A percentile compares a stretch with the other conserved stretches of the same genome.
These are phyloP conservation scores for Syngnathus acus DNA, from an alignment of 2,797 vertebrate species.

Conservation along the genomic window DNA sequence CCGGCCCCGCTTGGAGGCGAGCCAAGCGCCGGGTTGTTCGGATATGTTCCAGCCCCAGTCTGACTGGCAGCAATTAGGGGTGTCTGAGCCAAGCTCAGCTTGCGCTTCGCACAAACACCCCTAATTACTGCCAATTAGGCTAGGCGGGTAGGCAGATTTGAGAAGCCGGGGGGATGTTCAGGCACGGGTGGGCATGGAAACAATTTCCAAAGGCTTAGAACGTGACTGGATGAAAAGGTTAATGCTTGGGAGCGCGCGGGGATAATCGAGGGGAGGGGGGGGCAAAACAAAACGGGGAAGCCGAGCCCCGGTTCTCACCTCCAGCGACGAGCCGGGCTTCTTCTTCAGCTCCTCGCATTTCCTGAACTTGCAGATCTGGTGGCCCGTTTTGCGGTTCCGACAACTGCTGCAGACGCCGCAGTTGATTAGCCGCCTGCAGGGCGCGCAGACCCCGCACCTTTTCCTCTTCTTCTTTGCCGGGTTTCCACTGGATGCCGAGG, in stretches of 20 bases:
- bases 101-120: slow-evolving; percentile 77
- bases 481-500: slow-evolving; percentile 83
- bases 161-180: slow-evolving; percentile 76
- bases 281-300: slow-evolving; percentile 63
- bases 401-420: slow-evolving; percentile 99
- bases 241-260: slow-evolving; percentile 74
- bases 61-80: slow-evolving; percentile 84
- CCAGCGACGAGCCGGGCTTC: slow-evolving; percentile 94
- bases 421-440: slow-evolving; percentile 99
- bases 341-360: slow-evolving; percentile 99
- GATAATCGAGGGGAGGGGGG: slow-evolving; percentile 39
- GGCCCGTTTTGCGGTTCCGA: slow-evolving; percentile 99
- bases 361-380: slow-evolving; percentile 99
- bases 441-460: slow-evolving; percentile 94
- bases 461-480: slow-evolving; percentile 99
- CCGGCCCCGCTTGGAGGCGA: slow-evolving; percentile 76
- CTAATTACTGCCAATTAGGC: slow-evolving; percentile 84
- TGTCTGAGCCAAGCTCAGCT: slow-evolving; percentile 80
- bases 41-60: slow-evolving; percentile 79
- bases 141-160: slow-evolving; percentile 80
- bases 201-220: slow-evolving; percentile 80
- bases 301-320: slow-evolving; percentile 80
- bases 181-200: slow-evolving; percentile 79
- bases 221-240: slow-evolving; percentile 82
- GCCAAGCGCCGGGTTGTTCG: slow-evolving; percentile 77